Conservation (phyloP, 2,797 vertebrate species). For the Galago senegalensis region DNA sequence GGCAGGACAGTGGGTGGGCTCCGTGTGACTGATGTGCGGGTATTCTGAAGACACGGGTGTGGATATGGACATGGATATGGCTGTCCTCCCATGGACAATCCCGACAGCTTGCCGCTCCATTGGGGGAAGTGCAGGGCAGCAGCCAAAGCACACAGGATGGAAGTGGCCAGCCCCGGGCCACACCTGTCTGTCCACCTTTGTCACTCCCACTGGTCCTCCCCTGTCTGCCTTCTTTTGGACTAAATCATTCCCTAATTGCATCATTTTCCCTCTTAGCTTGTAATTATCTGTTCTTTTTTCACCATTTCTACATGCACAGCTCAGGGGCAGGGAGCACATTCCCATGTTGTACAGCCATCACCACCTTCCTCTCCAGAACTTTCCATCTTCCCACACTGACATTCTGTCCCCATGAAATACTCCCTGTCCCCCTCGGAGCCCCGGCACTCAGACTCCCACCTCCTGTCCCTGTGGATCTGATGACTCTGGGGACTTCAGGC, state of each 20-base stretch:
- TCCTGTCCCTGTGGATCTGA: neutral
- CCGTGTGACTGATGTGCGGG: neutral
- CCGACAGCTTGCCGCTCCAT: neutral
- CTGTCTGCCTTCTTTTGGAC: neutral
- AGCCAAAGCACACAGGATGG: neutral
- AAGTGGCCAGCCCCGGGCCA: too few species aligned
- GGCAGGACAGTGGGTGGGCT: neutral
- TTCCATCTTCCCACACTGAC: neutral
- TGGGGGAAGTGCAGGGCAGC: neutral
- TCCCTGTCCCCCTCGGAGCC: neutral
- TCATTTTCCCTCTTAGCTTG: neutral
- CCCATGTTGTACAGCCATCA: neutral
- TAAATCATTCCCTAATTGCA: too few species aligned
- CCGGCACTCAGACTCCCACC: too few species aligned
- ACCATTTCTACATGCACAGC: neutral
- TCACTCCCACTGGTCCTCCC: too few species aligned
- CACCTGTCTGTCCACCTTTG: neutral
- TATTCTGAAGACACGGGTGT: neutral
- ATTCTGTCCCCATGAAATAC: neutral
- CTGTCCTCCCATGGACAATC: too few species aligned
- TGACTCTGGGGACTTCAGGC: neutral
- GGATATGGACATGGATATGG: neutral
- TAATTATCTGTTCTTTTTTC: neutral
- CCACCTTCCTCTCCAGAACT: neutral
- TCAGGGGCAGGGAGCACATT: neutral